Evolutionary conservation across 2,797 vertebrate species (phyloP), one percentile per base, ranked within the genome.

Genomic region (Tadarida brasiliensis): DNA sequence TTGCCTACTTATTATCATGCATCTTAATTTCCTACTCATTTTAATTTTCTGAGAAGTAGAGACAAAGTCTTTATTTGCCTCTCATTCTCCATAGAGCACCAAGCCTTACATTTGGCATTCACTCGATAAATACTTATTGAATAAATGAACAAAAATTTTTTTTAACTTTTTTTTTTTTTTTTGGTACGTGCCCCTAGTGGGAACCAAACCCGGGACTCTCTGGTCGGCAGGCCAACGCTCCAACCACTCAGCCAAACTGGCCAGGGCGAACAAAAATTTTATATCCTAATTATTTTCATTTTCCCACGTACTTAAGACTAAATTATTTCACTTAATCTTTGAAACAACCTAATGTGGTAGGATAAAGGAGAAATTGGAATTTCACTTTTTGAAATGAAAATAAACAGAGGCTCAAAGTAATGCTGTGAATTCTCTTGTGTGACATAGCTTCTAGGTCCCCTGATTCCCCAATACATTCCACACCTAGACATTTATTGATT

Each of bases 351-450:
- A 73, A 17, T 26, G 8, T 26, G 17, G 8, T 19, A 33, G n/a
- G 12, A 9, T 87, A 84, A 92, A 17, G 26, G 1, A 82, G 39
- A 90, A 71, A 91, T 33, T 15, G 24, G n/a, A 87, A 92, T 80
- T 91, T 88, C 30, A 67, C 20, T 87, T 67, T 87, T 47, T 88
- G 57, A 93, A 82, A 39, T 70, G 35, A 80, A 91, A 94, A 84
- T 15, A 49, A 77, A 39, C 16, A 77, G 17, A 65, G 61, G 26
- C 2, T 77, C 56, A 90, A 22, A 81, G 82, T 1, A 16, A 63
- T 49, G 10, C n/a, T 3, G 6, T 54, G 30, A 74, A n/a, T 96
- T 83, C 44, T 87, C 71, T 30, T 83, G 16, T 67, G n/a, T 33
- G n/a, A 51, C 26, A 76, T 1, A 28, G 59, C 2, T 54, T 96